Conservation (phyloP, 1,140 invertebrate species). For the Rhyzopertha dominica region DNA sequence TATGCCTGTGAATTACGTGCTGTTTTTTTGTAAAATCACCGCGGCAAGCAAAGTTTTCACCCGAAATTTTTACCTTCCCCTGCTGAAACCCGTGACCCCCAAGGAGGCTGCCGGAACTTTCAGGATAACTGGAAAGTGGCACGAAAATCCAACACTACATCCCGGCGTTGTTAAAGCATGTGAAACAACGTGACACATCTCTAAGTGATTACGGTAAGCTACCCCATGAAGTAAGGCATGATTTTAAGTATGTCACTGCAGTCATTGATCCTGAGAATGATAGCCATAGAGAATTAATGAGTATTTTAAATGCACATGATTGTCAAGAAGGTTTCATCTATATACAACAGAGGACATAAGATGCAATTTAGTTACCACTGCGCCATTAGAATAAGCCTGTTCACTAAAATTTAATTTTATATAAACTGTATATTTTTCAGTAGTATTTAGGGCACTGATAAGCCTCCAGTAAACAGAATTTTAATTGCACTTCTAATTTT, state of each 20-base stretch:
- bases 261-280: slow-evolving; percentile 60
- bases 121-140: slow-evolving; percentile 69
- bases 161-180: slow-evolving; percentile 62
- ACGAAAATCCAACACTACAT: slow-evolving; percentile 72
- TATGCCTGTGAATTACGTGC: slow-evolving; percentile 44
- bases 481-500: too few relatives aligned
- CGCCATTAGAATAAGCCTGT: slow-evolving; percentile 67
- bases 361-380: slow-evolving; percentile 69
- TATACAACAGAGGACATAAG: slow-evolving; percentile 68
- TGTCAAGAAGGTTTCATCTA: slow-evolving; percentile 59
- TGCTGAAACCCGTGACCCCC: slow-evolving; percentile 74
- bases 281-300: slow-evolving; percentile 55
- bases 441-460: too few relatives aligned
- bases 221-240: slow-evolving; percentile 60
- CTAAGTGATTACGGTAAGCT: slow-evolving; percentile 58
- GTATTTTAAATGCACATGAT: slow-evolving; percentile 58
- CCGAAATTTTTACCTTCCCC: slow-evolving; percentile 77
- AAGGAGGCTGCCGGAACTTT: slow-evolving; percentile 74
- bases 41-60: slow-evolving; percentile 72
- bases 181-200: slow-evolving; percentile 59
- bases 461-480: too few relatives aligned
- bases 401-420: too few relatives aligned
- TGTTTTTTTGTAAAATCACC: slow-evolving; percentile 77
- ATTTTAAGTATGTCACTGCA: slow-evolving; percentile 70
- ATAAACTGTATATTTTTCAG: too few relatives aligned